Conservation (phyloP, 2,888 invertebrate species). For the Sphaeridia pumilis region DNA sequence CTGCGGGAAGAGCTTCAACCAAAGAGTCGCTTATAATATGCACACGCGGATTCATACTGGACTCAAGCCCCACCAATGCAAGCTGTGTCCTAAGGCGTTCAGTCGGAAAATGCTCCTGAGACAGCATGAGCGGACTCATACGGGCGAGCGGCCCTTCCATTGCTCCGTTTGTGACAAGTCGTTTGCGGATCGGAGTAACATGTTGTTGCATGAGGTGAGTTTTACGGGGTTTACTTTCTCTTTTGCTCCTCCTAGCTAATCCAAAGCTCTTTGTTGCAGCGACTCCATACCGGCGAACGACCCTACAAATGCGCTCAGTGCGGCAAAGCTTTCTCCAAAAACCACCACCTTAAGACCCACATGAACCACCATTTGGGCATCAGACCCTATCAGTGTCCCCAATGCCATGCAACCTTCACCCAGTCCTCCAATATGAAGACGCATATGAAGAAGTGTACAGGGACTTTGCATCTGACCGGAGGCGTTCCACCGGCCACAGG, state of each 20-base stretch:
- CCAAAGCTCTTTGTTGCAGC: conserved; percentile 42
- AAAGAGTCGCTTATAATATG: conserved; percentile 78
- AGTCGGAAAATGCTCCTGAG: conserved; percentile 72
- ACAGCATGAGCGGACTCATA: conserved; percentile 70
- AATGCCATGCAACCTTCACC: conserved; percentile 53
- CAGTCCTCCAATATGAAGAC: conserved; percentile 80
- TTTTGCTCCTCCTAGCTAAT: background rate
- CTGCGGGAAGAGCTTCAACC: conserved; percentile 74
- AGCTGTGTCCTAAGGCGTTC: conserved; percentile 29
- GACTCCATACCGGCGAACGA: conserved; percentile 68
- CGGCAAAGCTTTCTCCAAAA: conserved; percentile 59
- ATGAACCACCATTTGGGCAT: conserved; percentile 35
- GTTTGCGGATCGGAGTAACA: conserved; percentile 58
- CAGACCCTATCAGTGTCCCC: conserved; percentile 31
- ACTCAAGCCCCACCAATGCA: conserved; percentile 26
- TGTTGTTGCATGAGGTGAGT: conserved; percentile 54
- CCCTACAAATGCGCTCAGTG: conserved; percentile 62
- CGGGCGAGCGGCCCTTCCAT: conserved; percentile 37
- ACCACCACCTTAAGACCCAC: conserved; percentile 36
- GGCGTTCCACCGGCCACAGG: background rate
- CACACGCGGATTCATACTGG: conserved; percentile 46
- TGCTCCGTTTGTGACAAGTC: conserved; percentile 29
- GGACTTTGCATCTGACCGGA: conserved; percentile 1
- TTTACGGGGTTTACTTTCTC: background rate
- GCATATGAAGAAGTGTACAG: conserved; percentile 62